Conservation (phyloP, 2,797 vertebrate species). For the Coracias cyanogaster region DNA sequence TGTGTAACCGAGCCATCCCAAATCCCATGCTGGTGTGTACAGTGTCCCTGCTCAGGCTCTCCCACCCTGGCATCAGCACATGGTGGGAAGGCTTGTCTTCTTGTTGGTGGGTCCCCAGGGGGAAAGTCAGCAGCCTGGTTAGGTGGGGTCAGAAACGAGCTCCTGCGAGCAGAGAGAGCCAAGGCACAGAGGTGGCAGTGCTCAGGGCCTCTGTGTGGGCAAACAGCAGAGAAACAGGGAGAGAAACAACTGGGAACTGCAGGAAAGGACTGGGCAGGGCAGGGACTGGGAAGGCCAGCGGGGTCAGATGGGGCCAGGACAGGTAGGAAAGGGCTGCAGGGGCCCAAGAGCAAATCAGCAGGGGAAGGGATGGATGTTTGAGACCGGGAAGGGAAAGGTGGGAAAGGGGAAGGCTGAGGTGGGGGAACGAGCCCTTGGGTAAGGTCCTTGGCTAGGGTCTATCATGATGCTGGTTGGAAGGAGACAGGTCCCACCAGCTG, state of each 20-base stretch:
- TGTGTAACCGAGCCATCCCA: neutral
- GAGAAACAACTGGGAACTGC: neutral
- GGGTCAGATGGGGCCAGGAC: neutral
- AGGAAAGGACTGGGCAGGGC: neutral
- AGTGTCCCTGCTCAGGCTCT: neutral
- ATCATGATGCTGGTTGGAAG: neutral
- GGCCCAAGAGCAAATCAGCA: neutral
- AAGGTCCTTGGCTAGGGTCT: neutral
- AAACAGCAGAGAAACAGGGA: neutral
- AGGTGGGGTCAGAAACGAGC: neutral
- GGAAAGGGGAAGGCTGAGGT: neutral
- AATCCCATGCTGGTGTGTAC: neutral
- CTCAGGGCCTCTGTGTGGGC: rapidly evolving
- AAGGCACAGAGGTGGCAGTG: neutral
- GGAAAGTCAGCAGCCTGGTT: neutral
- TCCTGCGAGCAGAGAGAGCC: neutral
- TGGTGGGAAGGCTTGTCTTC: neutral
- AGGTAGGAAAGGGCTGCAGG: neutral
- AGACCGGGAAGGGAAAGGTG: neutral
- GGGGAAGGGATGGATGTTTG: neutral
- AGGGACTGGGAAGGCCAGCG: rapidly evolving
- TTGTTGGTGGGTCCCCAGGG: neutral
- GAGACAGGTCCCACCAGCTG: neutral
- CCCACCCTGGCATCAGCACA: rapidly evolving
- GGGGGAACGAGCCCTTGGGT: neutral